Conservation (phyloP, 2,797 vertebrate genomes). For the Micropoecilia bifurca region DNA sequence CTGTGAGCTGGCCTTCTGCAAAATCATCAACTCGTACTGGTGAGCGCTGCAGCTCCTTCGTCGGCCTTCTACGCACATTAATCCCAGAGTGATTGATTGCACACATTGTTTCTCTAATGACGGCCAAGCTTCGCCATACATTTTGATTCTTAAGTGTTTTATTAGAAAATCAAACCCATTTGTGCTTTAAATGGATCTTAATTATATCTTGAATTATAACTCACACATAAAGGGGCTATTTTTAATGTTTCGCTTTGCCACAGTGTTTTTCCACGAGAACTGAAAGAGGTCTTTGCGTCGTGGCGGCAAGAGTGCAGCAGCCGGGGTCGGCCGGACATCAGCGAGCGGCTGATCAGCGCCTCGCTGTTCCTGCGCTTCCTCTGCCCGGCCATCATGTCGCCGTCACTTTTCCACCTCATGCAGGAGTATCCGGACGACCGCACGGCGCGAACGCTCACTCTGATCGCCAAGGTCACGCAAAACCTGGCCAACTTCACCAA, state of each 20-base stretch:
- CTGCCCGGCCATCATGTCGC: conserved; percentile 98
- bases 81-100: neutral
- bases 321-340: conserved; percentile 96
- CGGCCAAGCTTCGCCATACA: neutral
- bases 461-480: conserved; percentile 99
- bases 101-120: neutral
- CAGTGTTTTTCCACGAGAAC: conserved; percentile 96
- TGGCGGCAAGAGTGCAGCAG: conserved; percentile 97
- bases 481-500: conserved; percentile 99
- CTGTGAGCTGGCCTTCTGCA: conserved; percentile 98
- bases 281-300: conserved; percentile 97
- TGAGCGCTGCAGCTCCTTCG: conserved; percentile 20
- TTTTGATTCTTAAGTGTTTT: neutral
- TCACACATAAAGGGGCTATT: neutral
- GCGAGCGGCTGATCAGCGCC: conserved; percentile 96
- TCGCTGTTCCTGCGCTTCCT: conserved; percentile 97
- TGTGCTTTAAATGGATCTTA: neutral
- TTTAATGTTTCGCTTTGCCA: neutral
- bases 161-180: neutral
- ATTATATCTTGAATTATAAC: neutral
- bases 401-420: conserved; percentile 95
- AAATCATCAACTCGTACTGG: conserved; percentile 95
- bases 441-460: conserved; percentile 94
- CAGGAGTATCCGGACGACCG: conserved; percentile 98
- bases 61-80: neutral